Evolutionary conservation across 2,797 vertebrate genomes (phyloP).

Genomic region (Gymnocypris eckloni): DNA sequence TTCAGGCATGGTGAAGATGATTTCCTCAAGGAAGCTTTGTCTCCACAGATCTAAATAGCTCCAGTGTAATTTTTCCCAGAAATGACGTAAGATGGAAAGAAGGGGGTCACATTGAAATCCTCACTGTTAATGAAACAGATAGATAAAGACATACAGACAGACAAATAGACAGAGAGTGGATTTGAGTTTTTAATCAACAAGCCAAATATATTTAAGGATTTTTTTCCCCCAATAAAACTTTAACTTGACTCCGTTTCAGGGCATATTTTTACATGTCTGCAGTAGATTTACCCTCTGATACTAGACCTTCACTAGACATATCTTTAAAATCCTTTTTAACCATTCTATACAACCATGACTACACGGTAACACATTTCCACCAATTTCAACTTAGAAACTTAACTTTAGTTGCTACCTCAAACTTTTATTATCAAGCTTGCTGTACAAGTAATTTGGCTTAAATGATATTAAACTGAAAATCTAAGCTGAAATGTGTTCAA

Average conservation of each 20-base stretch:
- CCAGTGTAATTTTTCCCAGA: not conserved
- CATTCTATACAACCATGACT: not conserved
- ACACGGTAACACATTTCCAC: not conserved
- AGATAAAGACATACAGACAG: not conserved
- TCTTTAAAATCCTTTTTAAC: not conserved
- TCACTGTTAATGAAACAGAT: slow-evolving; percentile 3
- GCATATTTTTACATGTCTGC: not conserved
- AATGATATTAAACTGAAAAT: not conserved
- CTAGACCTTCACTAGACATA: not conserved
- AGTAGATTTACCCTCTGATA: not conserved
- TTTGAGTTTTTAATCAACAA: not conserved
- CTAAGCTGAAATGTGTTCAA: too few species aligned
- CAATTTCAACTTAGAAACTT: not conserved
- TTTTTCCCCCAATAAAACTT: not conserved
- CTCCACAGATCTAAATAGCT: not conserved
- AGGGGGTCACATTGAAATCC: not conserved
- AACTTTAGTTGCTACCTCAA: too few species aligned
- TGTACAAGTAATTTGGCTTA: not conserved
- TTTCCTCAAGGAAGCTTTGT: slow-evolving; percentile 2
- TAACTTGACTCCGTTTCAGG: not conserved
- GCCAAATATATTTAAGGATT: not conserved
- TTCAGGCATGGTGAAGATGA: slow-evolving; percentile 25
- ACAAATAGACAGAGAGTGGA: not conserved
- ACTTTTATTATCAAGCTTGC: not conserved
- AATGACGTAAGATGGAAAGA: slow-evolving; percentile 5